Evolutionary conservation across 2,888 invertebrate species (phyloP).

Genomic region (Crematogaster levior): DNA sequence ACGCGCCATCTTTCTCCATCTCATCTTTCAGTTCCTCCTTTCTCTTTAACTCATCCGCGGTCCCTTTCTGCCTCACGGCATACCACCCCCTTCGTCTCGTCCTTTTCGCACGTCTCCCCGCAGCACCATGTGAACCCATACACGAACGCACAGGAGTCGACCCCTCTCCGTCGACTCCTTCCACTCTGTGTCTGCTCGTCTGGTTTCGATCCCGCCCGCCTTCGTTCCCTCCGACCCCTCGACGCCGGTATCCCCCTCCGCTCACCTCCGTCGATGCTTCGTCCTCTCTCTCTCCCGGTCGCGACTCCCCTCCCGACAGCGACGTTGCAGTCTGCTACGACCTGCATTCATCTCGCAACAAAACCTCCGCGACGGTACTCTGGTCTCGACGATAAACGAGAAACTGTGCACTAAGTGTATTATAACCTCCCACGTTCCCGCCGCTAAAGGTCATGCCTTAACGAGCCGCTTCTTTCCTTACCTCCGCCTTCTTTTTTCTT

Average conservation of each 20-base stretch:
- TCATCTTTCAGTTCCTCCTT: constrained; percentile 65
- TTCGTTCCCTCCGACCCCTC: constrained; percentile 43
- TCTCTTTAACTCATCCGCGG: constrained; percentile 42
- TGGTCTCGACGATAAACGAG: constrained; percentile 68
- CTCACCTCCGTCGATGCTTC: constrained; percentile 16
- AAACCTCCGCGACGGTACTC: constrained; percentile 70
- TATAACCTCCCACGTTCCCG: constrained; percentile 83
- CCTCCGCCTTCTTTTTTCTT: constrained; percentile 40
- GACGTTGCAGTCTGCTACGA: constrained; percentile 67
- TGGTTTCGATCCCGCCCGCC: constrained; percentile 61
- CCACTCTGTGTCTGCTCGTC: constrained; percentile 66
- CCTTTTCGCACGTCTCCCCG: constrained; percentile 43
- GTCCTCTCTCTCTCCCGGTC: background rate
- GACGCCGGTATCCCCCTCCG: constrained; percentile 10
- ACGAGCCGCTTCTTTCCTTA: constrained; percentile 79
- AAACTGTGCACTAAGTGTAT: constrained; percentile 78
- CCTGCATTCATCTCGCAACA: constrained; percentile 76
- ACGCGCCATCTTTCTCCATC: constrained; percentile 60
- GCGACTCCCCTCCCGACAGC: constrained; percentile 15
- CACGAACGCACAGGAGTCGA: constrained; percentile 41
- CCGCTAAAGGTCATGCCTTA: constrained; percentile 84
- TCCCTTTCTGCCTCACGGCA: constrained; percentile 29
- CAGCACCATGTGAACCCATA: constrained; percentile 41
- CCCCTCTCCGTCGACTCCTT: constrained; percentile 67
- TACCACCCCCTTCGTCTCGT: constrained; percentile 8